Evolutionary conservation across 2,888 invertebrate genomes (phyloP), one percentile per base, ranked within the genome.

Genomic region (Rhopalosiphum nymphaeae): DNA sequence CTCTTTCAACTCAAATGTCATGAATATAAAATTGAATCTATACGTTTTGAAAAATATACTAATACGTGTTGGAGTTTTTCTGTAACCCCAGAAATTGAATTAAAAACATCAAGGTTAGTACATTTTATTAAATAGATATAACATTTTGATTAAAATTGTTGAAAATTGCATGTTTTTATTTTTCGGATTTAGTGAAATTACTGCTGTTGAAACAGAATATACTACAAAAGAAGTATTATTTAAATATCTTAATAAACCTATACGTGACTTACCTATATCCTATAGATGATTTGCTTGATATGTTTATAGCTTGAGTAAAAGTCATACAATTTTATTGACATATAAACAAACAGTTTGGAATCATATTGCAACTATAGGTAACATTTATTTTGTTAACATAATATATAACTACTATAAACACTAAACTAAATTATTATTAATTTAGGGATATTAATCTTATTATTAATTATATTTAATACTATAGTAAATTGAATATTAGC

Each of bases 61-160:
- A 89, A 46, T 85, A 46, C 44, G 85, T 78, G 90, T 16, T 93
- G 93, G 93, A 57, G 57, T 36, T 85, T 85, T 46, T 93, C 93
- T 26, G 46, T 90, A 53, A 89, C 56, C 26, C 61, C 89, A 57
- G 57, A 93, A 57, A 46, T 89, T 11, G 44, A 84, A 7, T 89
- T 93, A 56, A 46, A 26, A 89, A 84, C 89, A 84, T 57, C 89
- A 57, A 89, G 57, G 93, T 93, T 1, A 49, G 84, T 85, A 53
- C 10, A 78, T 42, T 44, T 57, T 57, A 86, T 44, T 57, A 44
- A 9, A 1, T 89, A 46, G 44, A 0, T 46, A 56, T 78, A 49
- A 25, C n/a, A 67, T 84, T 89, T 44, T 44, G 11, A 88, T 91
- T 53, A 0, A 67, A 36, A 36, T 16, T 36, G 26, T 7, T 11